Evolutionary conservation across 1,140 invertebrate genomes (phyloP), one percentile per base, ranked within the genome.

Genomic region (Microvelia longipes): DNA sequence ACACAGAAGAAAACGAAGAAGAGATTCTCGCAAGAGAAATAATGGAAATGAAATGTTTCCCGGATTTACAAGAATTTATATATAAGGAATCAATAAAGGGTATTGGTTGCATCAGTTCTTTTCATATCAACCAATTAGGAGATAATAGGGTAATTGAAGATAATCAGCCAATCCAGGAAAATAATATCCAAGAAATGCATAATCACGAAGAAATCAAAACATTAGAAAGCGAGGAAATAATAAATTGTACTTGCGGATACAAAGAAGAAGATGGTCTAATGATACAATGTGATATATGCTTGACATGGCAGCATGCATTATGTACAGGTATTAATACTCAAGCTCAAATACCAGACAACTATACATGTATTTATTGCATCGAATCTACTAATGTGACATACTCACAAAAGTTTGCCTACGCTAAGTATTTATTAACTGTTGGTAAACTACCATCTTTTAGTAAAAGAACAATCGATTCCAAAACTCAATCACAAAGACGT

Each of bases 281-380:
- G 93, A 91, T 96, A 74, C 82, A 50, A 50, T 97, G 94, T 80
- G 94, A 97, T 77, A 82, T 94, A 27, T 96, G 94, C 76, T 80
- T 95, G 15, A 94, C 92, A 78, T 97, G 94, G 94, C 94, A 96
- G 79, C 94, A 96, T 79, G 93, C 91, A 0, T 83, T 86, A 61
- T 97, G 93, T 76, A 91, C 93, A 77, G 87, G 88, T 65, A 92
- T 94, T 71, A 85, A 89, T 69, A 85, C 83, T 30, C 91, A 93
- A 73, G 83, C 83, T 14, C 84, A 94, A 78, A 90, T 95, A 14
- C 93, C 93, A 0, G 90, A 93, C 65, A 93, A 92, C 77, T 96
- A 96, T 79, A 85, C 94, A 61, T 96, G 94, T 79, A 88, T 84
- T 70, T 90, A 92, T 68, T 97, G 94, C 78, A 84, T 85, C 69